Conservation (phyloP, 2,888 invertebrate genomes). For the Anthophora plumipes region DNA sequence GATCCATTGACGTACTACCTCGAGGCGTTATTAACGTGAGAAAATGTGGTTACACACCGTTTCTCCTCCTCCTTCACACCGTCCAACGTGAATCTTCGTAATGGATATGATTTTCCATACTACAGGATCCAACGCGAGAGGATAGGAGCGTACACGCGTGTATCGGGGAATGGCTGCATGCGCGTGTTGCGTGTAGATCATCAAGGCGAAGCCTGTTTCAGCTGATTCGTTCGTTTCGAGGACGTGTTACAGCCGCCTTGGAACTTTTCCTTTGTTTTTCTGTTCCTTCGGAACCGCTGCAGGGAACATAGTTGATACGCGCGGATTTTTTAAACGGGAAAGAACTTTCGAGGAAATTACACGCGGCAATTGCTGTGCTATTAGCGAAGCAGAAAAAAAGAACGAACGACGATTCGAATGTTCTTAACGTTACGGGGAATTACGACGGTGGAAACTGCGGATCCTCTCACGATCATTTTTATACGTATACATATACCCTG, state of each 20-base stretch:
- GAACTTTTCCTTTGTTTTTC: constrained; percentile 17
- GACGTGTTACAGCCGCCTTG: constrained; percentile 44
- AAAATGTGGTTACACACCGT: constrained; percentile 63
- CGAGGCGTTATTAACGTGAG: constrained; percentile 75
- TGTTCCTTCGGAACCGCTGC: background rate
- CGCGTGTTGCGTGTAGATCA: constrained; percentile 46
- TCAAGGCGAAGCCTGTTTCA: constrained; percentile 45
- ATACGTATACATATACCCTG: background rate
- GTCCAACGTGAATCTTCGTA: constrained; percentile 45
- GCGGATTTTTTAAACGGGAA: constrained; percentile 11
- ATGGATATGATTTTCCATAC: constrained; percentile 59
- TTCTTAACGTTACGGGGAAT: background rate
- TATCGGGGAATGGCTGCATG: constrained; percentile 10
- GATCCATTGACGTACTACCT: constrained; percentile 59
- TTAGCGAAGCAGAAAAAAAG: background rate
- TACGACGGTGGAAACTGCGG: background rate
- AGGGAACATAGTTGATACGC: background rate
- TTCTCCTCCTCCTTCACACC: constrained; percentile 7
- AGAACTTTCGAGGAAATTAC: constrained; percentile 23
- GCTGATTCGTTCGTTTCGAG: constrained; percentile 44
- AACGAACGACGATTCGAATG: background rate
- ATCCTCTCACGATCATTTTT: constrained; percentile 27
- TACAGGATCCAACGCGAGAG: constrained; percentile 19
- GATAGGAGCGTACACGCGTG: constrained; percentile 11
- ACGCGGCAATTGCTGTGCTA: constrained; percentile 10